These are phyloP conservation scores for Tillus elongatus DNA, from an alignment of 2,888 invertebrate genomes.

Conservation along the genomic window DNA sequence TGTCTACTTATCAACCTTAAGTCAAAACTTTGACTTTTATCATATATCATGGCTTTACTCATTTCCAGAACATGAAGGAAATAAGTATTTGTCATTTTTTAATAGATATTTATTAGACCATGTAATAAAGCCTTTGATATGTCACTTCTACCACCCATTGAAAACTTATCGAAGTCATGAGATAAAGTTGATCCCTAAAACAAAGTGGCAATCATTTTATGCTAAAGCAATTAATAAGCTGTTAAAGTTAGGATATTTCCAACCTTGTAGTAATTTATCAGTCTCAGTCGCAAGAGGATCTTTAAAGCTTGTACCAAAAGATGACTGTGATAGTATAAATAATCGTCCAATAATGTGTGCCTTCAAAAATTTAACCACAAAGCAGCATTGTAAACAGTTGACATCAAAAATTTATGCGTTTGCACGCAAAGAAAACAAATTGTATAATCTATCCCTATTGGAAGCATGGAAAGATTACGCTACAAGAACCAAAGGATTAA, in stretches of 20 bases:
- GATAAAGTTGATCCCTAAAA: constrained; percentile 18
- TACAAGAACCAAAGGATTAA: constrained; percentile 7
- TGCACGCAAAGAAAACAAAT: constrained; percentile 11
- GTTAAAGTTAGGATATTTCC: constrained; percentile 3
- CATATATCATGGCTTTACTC: neutral
- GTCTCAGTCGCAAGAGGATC: constrained; percentile 13
- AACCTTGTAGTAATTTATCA: neutral
- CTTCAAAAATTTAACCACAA: constrained; percentile 9
- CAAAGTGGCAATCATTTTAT: constrained; percentile 19
- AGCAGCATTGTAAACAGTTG: constrained; percentile 13
- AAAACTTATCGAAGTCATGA: constrained; percentile 11
- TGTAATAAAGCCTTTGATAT: neutral
- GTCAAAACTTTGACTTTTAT: neutral
- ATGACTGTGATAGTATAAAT: constrained; percentile 11
- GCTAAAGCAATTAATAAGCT: constrained; percentile 6
- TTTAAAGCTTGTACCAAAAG: constrained; percentile 22
- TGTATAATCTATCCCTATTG: constrained; percentile 14
- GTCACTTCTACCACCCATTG: neutral
- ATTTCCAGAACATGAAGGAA: neutral
- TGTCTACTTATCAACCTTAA: neutral
- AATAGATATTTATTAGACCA: neutral
- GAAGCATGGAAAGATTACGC: constrained; percentile 19
- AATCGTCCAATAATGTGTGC: constrained; percentile 21
- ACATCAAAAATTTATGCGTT: constrained; percentile 15
- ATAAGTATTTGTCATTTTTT: neutral